Base-by-base conservation (phyloP, 2,797 vertebrate species). In the Girardinus metallicus region DNA sequence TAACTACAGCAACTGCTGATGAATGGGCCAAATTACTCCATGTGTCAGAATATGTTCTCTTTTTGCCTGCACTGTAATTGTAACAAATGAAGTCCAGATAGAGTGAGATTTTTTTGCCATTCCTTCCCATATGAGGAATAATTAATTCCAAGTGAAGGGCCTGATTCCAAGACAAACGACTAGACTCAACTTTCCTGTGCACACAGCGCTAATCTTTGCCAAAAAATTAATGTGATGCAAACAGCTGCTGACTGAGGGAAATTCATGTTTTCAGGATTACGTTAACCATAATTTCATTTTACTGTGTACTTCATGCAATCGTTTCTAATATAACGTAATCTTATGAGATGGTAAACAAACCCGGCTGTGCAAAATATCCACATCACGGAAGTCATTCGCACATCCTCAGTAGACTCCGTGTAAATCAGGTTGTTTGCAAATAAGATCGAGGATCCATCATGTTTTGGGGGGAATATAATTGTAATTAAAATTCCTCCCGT, bases 171-270 rank as follows among this genome's bases (percentile, higher is more conserved):
- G 91, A 94, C 90, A 86, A 93, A 94, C 3, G 90, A 87, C 92
- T 89, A 13, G 79, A 80, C 87, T 90, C 89, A 88, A 85, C 88
- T 89, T 89, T 79, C 77, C 76, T 79, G 80, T 84, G 84, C 86
- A 90, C 80, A 84, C 80, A 86, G 85, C 23, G 76, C 88, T 91
- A 94, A 93, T 91, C 87, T 89, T 85, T 90, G 86, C 92, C 90
- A 90, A 91, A 85, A 75, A 89, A 91, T 91, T 89, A 91, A 91
- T 93, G 90, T 87, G 84, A 92, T 86, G 84, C 91, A 92, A 91
- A 91, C 86, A 87, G 85, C 85, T 89, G 90, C 87, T 87, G 92
- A 93, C 90, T 92, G 87, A 60, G 80, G 85, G 82, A 85, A 90
- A 93, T 92, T 93, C 80, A 89, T 94, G 89, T 89, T 79, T 71